These are phyloP conservation scores for Dendroctonus ponderosae DNA, from an alignment of 1,140 invertebrate genomes.

Conservation along the genomic window DNA sequence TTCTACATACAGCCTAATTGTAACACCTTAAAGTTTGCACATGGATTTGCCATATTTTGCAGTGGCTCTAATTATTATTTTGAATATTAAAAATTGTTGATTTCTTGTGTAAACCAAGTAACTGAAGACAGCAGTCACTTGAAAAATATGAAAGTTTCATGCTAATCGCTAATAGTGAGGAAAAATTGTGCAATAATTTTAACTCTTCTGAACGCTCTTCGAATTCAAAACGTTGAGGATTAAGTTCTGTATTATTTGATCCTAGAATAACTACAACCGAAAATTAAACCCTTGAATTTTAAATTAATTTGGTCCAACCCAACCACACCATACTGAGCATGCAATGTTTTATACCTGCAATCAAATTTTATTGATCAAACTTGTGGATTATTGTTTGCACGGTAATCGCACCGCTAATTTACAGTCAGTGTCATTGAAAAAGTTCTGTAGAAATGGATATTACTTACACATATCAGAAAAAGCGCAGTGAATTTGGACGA, in stretches of 20 bases:
- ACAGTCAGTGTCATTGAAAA: neutral
- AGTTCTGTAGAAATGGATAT: conserved; percentile 53
- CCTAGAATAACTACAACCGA: no score
- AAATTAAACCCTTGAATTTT: neutral
- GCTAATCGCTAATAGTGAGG: no score
- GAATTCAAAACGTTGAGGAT: no score
- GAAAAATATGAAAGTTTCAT: no score
- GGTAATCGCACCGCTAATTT: conserved; percentile 1
- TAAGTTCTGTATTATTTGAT: no score
- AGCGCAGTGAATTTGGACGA: conserved; percentile 66
- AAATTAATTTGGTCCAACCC: neutral
- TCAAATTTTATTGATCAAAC: conserved; percentile 7
- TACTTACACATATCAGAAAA: conserved; percentile 65
- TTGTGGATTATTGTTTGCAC: conserved; percentile 1
- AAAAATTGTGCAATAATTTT: no score
- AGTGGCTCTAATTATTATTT: no score
- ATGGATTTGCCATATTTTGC: neutral
- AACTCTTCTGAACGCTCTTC: no score
- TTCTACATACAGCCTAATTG: neutral
- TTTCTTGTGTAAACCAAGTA: no score
- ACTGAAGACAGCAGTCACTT: no score
- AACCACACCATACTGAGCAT: neutral
- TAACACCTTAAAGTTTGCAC: neutral
- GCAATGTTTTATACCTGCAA: neutral
- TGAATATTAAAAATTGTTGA: no score